Base-by-base conservation (phyloP, 2,113 vertebrate species). In the Halichoeres trimaculatus region DNA sequence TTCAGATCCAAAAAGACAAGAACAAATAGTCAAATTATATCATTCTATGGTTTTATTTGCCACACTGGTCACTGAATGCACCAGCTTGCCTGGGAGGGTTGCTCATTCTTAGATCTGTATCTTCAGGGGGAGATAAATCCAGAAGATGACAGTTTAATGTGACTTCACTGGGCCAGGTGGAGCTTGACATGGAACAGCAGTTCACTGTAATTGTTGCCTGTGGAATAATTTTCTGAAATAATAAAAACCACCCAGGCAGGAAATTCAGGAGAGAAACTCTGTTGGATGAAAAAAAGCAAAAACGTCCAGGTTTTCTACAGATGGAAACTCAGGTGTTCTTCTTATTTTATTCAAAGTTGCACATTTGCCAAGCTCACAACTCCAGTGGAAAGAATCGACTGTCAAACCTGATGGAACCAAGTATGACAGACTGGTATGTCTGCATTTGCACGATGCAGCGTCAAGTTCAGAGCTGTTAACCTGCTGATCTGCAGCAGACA, bases 161-260 rank as follows among this genome's bases (percentile, higher is more conserved):
- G 17, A 38, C 62, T 76, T 45, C 22, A 24, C 22, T 4, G 45
- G 45, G 51, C 70, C 80, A 84, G 64, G 64, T 84, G 78, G 78
- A 79, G 64, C 70, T 72, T 47, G 65, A 75, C 48, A 2, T 41
- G 57, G 47, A 84, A 72, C 70, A 80, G 80, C 74, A 38, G 78
- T 64, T 64, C 17, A 40, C 63, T 16, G 7, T 66, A 83, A 81
- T 59, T 68, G 35, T 72, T 81, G 40, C 67, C 62, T 65, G 52
- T 65, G 13, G n/a, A 5, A n/a, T 19, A 3, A 68, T 71, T 70
- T 64, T 71, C 68, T 40, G 23, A 54, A 66, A 76, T 36, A n/a
- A 30, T n/a, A 50, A 30, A 53, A 74, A 23, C 19, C 14, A 45
- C 19, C 17, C 38, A 23, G 22, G 14, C 38, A 57, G 10, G 53